phyloP scores from a whole-genome alignment of 2,888 invertebrate genomes.

The Tubulanus polymorphus region DNA sequence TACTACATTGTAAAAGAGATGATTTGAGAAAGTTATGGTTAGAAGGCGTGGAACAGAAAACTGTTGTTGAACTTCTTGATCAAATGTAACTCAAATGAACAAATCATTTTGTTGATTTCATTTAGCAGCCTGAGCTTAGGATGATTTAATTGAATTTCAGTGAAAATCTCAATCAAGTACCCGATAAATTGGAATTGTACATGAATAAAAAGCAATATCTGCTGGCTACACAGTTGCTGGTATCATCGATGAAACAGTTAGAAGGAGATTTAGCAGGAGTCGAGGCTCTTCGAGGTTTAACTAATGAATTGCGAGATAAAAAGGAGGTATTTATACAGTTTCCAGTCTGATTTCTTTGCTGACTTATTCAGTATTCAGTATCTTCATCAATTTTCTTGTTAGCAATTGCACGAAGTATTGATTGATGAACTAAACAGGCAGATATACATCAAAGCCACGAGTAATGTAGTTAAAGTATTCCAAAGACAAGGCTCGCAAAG shows the following conservation, averaged over 20 bases:
- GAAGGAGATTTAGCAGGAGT: constrained; percentile 74
- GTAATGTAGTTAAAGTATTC: constrained; percentile 55
- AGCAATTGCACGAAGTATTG: constrained; percentile 67
- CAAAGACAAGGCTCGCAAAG: constrained; percentile 38
- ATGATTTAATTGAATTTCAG: constrained; percentile 53
- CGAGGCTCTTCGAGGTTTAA: constrained; percentile 77
- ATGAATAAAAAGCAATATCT: constrained; percentile 74
- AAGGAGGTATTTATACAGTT: constrained; percentile 57
- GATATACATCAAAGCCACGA: constrained; percentile 65
- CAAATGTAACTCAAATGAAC: constrained; percentile 68
- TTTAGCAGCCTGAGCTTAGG: not conserved
- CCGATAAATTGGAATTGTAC: constrained; percentile 64
- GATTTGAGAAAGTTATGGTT: constrained; percentile 91
- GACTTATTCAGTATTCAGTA: constrained; percentile 1
- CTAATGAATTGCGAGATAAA: constrained; percentile 68
- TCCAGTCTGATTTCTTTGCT: not conserved
- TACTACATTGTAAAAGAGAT: constrained; percentile 84
- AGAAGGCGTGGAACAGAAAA: constrained; percentile 93
- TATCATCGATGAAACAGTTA: constrained; percentile 53
- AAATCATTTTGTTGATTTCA: not conserved
- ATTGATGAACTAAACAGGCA: constrained; percentile 70
- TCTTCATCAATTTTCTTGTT: constrained; percentile 24
- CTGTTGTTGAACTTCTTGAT: constrained; percentile 80
- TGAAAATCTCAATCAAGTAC: constrained; percentile 71
- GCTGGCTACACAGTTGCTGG: constrained; percentile 75